These are phyloP conservation scores for Hesperia comma DNA, from an alignment of 2,888 invertebrate genomes.

Conservation along the genomic window DNA sequence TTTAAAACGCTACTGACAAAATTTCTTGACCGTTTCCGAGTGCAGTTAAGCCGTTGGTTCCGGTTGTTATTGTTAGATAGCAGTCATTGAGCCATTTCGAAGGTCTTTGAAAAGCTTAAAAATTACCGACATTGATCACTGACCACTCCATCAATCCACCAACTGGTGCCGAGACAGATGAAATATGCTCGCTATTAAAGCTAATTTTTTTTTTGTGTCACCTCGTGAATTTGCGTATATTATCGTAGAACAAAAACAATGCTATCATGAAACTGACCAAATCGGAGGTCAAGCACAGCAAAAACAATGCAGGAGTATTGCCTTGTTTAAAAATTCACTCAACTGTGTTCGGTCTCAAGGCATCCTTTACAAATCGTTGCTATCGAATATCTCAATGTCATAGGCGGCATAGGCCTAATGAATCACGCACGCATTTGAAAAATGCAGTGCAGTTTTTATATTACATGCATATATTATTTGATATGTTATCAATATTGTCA, in stretches of 20 bases:
- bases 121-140: no score
- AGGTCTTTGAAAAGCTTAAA: no score
- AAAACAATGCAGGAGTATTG: conserved; percentile 46
- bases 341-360: conserved; percentile 58
- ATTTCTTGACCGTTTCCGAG: not conserved
- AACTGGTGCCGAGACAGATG: no score
- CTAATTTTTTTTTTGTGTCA: not conserved
- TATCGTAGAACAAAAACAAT: conserved; percentile 30
- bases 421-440: conserved; percentile 53
- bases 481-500: conserved; percentile 6
- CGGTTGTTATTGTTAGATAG: no score
- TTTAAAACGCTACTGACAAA: no score
- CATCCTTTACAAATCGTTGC: conserved; percentile 54
- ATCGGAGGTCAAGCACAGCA: conserved; percentile 37
- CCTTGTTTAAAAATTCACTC: conserved; percentile 56
- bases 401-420: conserved; percentile 56
- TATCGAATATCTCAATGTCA: conserved; percentile 59
- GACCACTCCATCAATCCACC: no score
- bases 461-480: conserved; percentile 19
- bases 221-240: not conserved
- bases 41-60: no score
- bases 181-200: no score
- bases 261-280: conserved; percentile 36
- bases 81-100: no score
- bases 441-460: conserved; percentile 20